phyloP scores from a whole-genome alignment of 92 coral and sea anemone genomes.

The Actinernus sp. region DNA sequence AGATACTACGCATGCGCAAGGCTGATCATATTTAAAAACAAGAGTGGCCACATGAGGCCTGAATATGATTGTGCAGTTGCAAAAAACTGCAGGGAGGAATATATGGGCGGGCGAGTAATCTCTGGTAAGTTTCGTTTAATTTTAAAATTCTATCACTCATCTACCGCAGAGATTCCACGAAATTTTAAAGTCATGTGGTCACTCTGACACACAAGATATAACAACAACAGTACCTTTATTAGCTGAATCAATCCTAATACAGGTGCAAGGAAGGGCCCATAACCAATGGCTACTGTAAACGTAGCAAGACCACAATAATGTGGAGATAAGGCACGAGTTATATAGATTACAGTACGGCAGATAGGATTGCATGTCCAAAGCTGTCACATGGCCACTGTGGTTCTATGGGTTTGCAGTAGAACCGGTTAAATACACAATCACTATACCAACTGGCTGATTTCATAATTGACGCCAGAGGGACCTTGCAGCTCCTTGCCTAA shows the following conservation, averaged over 20 bases:
- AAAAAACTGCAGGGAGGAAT: conserved; percentile 24
- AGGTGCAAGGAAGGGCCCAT: no score
- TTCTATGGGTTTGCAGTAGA: conserved; percentile 11
- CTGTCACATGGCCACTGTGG: not conserved
- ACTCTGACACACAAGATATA: not conserved
- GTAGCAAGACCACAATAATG: not conserved
- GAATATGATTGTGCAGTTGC: conserved; percentile 8
- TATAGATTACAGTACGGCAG: not conserved
- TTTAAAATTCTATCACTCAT: conserved; percentile 39
- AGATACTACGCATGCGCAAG: conserved; percentile 25
- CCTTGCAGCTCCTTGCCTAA: conserved; percentile 33
- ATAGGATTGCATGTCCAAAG: conserved; percentile 19
- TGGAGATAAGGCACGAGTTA: not conserved
- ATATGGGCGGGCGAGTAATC: conserved; percentile 17
- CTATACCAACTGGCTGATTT: conserved; percentile 18
- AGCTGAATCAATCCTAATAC: no score
- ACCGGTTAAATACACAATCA: conserved; percentile 6
- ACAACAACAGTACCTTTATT: not conserved
- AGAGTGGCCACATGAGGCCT: conserved; percentile 9
- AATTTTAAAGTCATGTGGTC: conserved; percentile 62
- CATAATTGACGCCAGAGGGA: conserved; percentile 35
- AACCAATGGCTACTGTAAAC: no score
- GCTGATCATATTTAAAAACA: conserved; percentile 16
- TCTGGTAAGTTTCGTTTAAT: conserved; percentile 17
- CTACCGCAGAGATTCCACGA: conserved; percentile 68